Conservation (phyloP, 2,113 vertebrate genomes). For the Vulpes lagopus region DNA sequence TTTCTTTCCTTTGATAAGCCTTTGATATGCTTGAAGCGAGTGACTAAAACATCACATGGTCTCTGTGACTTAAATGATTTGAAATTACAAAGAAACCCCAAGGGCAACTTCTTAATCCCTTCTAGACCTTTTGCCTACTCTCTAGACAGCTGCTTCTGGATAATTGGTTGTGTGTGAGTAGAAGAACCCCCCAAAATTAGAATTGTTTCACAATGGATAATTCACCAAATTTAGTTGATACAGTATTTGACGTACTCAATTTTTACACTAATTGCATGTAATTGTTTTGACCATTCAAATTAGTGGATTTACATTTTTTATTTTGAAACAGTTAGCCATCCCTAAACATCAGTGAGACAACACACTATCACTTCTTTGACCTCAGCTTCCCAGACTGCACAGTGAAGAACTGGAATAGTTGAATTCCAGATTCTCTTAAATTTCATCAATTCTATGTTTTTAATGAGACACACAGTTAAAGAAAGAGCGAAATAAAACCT, state of each 20-base stretch:
- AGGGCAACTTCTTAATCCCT: background rate
- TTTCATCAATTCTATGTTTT: background rate
- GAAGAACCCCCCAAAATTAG: background rate
- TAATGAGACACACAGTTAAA: background rate
- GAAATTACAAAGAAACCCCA: constrained; percentile 53
- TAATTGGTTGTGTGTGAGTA: background rate
- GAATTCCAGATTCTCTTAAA: constrained; percentile 33
- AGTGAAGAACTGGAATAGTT: background rate
- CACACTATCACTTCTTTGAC: background rate
- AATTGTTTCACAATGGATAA: background rate
- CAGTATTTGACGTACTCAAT: background rate
- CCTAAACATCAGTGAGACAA: background rate
- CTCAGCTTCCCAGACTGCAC: background rate
- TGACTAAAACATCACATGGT: background rate
- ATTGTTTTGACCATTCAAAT: background rate
- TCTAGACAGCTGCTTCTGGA: background rate
- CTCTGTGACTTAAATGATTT: background rate
- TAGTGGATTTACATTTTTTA: background rate
- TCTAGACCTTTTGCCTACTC: background rate
- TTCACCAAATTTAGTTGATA: background rate
- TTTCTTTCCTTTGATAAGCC: background rate
- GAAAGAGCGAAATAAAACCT: background rate
- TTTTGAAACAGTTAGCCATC: background rate
- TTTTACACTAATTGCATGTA: background rate
- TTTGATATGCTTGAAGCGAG: constrained; percentile 31